Evolutionary conservation across 1,140 invertebrate species (phyloP).

Genomic region (Rhopalosiphum padi): DNA sequence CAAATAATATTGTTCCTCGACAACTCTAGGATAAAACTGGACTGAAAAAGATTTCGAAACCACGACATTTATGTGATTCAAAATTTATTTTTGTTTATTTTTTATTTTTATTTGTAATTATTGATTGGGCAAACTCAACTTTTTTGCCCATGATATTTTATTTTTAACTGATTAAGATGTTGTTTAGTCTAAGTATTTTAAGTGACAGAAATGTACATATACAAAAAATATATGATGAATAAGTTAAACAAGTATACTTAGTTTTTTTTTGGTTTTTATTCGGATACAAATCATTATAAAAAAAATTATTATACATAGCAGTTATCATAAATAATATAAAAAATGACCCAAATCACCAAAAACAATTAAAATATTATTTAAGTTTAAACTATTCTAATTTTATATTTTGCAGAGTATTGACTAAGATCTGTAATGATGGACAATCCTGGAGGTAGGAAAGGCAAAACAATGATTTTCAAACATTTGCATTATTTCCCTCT

Average conservation of each 20-base stretch:
- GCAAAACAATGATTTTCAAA: neutral
- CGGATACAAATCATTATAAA: neutral
- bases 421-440: neutral
- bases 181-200: conserved; percentile 52
- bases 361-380: neutral
- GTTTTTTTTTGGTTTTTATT: neutral
- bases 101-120: conserved; percentile 25
- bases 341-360: neutral
- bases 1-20: conserved; percentile 45
- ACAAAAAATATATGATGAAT: conserved; percentile 42
- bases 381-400: neutral
- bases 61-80: conserved; percentile 38
- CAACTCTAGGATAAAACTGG: conserved; percentile 30
- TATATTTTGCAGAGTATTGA: neutral
- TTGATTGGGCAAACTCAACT: neutral
- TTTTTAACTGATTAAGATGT: conserved; percentile 52
- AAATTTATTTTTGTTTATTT: conserved; percentile 42
- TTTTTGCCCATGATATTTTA: conserved; percentile 36
- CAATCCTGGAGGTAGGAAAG: conserved; percentile 28
- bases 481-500: neutral
- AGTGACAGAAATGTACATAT: conserved; percentile 44
- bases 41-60: conserved; percentile 53
- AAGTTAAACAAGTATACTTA: neutral
- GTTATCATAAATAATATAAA: neutral
- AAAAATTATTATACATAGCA: neutral